Evolutionary conservation across 2,113 vertebrate genomes (phyloP).

Genomic region (Neolamprologus cancellatus): DNA sequence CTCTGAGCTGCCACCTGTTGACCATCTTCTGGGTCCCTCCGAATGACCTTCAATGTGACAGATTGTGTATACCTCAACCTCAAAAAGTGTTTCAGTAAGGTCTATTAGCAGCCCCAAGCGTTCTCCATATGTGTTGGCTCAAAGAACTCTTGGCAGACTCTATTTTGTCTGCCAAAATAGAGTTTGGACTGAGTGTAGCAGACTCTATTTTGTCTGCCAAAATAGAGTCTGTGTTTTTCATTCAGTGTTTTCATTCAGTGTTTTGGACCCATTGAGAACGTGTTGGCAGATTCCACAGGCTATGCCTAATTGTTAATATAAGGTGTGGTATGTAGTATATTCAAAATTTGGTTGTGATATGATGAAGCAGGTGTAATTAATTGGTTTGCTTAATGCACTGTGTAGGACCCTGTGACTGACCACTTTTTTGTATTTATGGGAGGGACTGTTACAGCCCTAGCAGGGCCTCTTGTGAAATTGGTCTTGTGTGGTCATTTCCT

Average conservation of each 20-base stretch:
- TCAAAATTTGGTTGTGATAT: background rate
- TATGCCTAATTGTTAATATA: background rate
- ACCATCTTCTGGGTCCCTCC: background rate
- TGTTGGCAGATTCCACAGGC: background rate
- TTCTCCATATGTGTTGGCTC: background rate
- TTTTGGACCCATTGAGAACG: background rate
- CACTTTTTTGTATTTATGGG: background rate
- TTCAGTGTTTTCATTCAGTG: background rate
- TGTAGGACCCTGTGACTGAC: background rate
- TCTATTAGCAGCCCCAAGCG: background rate
- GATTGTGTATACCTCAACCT: background rate
- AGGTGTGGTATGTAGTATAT: background rate
- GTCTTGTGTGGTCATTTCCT: background rate
- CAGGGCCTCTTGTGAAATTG: background rate
- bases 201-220: background rate
- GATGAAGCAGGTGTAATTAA: background rate
- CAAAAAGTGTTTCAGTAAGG: background rate
- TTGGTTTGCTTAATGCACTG: background rate
- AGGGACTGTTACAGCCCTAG: background rate
- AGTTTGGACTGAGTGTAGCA: background rate
- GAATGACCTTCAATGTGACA: background rate
- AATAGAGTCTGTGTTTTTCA: no score
- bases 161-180: background rate
- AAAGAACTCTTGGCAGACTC: background rate
- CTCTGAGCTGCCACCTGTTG: background rate